Conservation (phyloP, 2,113 vertebrate species). For the Carassius gibelio region DNA sequence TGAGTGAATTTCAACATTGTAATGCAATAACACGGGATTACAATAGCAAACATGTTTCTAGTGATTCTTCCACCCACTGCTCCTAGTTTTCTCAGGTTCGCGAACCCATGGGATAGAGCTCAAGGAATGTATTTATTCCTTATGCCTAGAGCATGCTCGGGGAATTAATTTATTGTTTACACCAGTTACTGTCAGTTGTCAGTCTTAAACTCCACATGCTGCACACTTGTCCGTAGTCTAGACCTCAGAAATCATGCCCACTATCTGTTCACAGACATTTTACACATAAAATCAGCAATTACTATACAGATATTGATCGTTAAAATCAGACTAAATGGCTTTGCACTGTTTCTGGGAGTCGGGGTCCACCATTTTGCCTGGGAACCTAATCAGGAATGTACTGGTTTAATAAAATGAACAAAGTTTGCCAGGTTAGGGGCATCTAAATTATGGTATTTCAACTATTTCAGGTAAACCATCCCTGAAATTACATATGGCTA, state of each 20-base stretch:
- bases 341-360: not conserved
- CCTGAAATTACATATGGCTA: not conserved
- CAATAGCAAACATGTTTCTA: not conserved
- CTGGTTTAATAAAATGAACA: not conserved
- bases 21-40: constrained; percentile 18
- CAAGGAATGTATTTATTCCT: constrained; percentile 28
- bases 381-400: not conserved
- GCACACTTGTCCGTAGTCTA: not conserved
- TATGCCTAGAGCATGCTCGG: constrained; percentile 15
- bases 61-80: constrained; percentile 8
- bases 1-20: not conserved
- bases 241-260: not conserved
- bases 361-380: not conserved
- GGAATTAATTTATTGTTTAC: constrained; percentile 28
- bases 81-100: constrained; percentile 20
- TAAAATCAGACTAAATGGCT: not conserved
- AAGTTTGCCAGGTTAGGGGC: not conserved
- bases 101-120: not conserved
- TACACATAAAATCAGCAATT: not conserved
- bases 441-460: not conserved
- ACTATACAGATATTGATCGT: not conserved
- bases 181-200: constrained; percentile 22
- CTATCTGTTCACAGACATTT: not conserved
- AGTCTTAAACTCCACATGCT: not conserved
- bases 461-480: not conserved